Percentiles rank a stretch among this genome's conserved stretches.
phyloP scores from a whole-genome alignment of 2,113 vertebrate species.

The Rhipidura dahli region DNA sequence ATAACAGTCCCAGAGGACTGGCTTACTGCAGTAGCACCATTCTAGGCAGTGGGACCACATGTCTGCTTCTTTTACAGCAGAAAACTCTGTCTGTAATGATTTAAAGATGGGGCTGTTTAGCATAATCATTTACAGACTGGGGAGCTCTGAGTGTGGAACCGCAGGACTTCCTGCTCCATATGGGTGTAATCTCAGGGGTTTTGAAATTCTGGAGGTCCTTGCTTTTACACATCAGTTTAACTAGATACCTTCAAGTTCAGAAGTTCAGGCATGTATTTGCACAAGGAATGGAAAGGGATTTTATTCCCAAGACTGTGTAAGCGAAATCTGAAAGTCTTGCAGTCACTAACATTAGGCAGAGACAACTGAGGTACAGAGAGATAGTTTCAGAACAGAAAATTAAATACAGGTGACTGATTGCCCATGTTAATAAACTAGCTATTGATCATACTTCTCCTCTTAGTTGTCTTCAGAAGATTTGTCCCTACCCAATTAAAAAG shows the following conservation, averaged over 20 bases:
- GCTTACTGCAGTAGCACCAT: too few relatives aligned
- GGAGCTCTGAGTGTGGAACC: neutral
- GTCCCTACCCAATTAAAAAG: neutral
- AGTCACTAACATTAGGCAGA: neutral
- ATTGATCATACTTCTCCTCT: neutral
- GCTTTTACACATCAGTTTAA: neutral
- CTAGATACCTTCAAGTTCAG: neutral
- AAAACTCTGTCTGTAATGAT: neutral
- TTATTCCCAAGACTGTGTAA: neutral
- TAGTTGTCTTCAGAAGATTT: neutral
- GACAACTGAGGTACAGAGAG: neutral
- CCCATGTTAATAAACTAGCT: neutral
- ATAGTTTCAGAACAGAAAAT: neutral
- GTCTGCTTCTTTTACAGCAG: neutral
- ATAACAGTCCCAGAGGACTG: neutral
- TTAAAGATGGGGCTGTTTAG: neutral
- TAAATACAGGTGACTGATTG: neutral
- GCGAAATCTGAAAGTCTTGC: neutral
- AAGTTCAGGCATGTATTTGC: neutral
- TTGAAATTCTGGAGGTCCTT: neutral
- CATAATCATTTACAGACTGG: neutral
- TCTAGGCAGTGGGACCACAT: neutral
- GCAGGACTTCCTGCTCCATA: neutral
- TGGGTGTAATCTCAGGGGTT: neutral
- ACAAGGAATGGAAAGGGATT: neutral